Percentiles rank a stretch among this genome's conserved stretches.
Evolutionary conservation across 2,113 vertebrate species (phyloP).

Genomic region (Rhadina sibilatrix): DNA sequence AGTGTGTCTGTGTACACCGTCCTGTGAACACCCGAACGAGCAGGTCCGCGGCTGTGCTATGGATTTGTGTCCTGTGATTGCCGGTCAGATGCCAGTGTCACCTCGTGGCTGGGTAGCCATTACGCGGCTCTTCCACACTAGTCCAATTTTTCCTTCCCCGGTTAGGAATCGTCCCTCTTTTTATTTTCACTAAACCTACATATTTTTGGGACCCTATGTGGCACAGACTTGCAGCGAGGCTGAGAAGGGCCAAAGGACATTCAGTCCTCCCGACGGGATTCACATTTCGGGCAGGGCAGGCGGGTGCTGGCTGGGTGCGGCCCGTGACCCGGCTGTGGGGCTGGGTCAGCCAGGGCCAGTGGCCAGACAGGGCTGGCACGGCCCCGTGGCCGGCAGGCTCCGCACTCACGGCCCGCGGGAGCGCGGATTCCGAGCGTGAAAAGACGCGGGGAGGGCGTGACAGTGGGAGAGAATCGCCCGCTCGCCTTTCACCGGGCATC

Average conservation of each 20-base stretch:
- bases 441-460: not conserved
- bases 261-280: not conserved
- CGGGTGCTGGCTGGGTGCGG: not conserved
- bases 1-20: not conserved
- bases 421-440: not conserved
- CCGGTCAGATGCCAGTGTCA: not conserved
- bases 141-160: not conserved
- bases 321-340: not conserved
- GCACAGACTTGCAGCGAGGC: not conserved
- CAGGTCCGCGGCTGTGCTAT: not conserved
- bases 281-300: not conserved
- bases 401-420: not conserved
- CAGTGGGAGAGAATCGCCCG: not conserved
- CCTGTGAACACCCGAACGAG: rapidly evolving
- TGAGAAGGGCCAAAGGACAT: not conserved
- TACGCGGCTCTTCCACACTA: not conserved
- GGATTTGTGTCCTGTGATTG: not conserved
- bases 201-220: not conserved
- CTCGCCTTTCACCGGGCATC: not conserved
- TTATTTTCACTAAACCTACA: not conserved
- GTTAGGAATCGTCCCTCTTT: not conserved
- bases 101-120: not conserved
- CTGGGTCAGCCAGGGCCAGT: not conserved
- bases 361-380: rapidly evolving
- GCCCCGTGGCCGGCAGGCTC: not conserved